Evolutionary conservation across 2,888 invertebrate species (phyloP).

Genomic region (Tetrapedia diversipes): DNA sequence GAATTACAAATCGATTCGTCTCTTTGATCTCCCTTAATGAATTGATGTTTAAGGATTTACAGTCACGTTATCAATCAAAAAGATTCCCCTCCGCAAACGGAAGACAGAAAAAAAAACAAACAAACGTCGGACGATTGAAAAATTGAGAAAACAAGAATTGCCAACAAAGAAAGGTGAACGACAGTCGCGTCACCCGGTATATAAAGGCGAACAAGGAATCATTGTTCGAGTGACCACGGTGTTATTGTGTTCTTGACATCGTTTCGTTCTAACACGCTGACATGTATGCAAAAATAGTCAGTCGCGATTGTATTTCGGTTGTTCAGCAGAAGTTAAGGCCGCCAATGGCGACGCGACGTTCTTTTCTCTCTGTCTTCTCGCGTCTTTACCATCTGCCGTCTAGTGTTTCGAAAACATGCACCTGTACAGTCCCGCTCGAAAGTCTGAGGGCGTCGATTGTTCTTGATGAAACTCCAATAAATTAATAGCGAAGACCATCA

Average conservation of each 20-base stretch:
- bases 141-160: neutral
- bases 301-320: neutral
- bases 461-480: too few species aligned
- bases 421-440: too few species aligned
- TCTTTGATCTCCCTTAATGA: neutral
- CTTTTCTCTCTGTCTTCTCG: neutral
- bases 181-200: neutral
- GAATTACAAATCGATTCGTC: neutral
- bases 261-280: conserved; percentile 22
- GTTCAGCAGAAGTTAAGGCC: neutral
- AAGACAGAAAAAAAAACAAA: neutral
- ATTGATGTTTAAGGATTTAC: neutral
- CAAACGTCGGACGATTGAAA: too few species aligned
- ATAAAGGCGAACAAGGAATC: conserved; percentile 1
- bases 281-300: conserved; percentile 40
- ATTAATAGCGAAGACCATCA: too few species aligned
- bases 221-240: neutral
- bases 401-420: too few species aligned
- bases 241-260: conserved; percentile 47
- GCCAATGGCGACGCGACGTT: neutral
- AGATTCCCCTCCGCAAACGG: neutral
- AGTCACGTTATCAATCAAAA: neutral
- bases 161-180: neutral
- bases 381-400: too few species aligned
- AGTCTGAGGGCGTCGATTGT: too few species aligned